phyloP scores from a whole-genome alignment of 2,113 vertebrate genomes.

The Calidris pugnax region DNA sequence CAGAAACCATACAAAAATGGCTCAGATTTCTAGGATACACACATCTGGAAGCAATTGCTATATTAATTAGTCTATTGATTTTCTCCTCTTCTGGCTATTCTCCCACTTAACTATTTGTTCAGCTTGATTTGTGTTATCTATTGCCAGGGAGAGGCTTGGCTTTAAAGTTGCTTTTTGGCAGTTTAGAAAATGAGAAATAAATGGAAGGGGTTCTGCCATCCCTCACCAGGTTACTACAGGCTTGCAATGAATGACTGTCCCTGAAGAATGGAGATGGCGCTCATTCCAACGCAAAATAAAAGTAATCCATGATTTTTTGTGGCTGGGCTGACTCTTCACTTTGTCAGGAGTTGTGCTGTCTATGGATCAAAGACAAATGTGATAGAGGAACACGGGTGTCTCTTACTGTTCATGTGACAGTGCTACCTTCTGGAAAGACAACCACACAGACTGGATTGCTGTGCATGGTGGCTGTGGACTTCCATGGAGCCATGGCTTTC shows the following conservation, averaged over 20 bases:
- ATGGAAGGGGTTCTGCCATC: background rate
- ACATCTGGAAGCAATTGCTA: background rate
- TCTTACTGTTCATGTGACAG: background rate
- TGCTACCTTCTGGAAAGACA: background rate
- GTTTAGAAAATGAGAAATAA: conserved; percentile 27
- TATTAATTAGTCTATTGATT: conserved; percentile 25
- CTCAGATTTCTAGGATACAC: background rate
- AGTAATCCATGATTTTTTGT: background rate
- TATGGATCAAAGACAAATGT: background rate
- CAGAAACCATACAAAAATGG: background rate
- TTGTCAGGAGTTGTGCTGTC: background rate
- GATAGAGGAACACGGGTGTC: background rate
- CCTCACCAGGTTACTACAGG: background rate
- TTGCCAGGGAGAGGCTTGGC: background rate
- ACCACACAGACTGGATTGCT: background rate
- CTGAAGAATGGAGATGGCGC: background rate
- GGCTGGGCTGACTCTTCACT: background rate
- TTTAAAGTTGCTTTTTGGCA: background rate
- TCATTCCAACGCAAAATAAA: background rate
- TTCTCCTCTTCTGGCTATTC: background rate
- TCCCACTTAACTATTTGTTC: background rate
- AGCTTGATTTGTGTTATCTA: background rate
- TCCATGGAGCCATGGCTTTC: background rate
- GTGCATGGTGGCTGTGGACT: background rate
- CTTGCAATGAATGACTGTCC: background rate